phyloP scores from a whole-genome alignment of 2,888 invertebrate genomes.

The Athrips mouffetella region DNA sequence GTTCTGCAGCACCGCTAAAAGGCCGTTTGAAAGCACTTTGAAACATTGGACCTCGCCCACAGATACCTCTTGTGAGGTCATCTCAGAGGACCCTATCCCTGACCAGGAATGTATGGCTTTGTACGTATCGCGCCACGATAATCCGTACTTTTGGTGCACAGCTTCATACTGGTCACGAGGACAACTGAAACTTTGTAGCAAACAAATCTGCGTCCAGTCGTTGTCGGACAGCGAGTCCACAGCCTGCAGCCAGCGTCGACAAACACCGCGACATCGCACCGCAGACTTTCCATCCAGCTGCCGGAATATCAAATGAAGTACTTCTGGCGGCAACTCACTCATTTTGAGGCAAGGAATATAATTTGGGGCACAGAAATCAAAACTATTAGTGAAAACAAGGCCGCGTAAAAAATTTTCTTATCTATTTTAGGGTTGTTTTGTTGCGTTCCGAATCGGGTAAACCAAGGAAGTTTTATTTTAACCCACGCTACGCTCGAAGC shows the following conservation, averaged over 20 bases:
- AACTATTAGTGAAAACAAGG: too few relatives aligned
- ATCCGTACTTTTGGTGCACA: not conserved
- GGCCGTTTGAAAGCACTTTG: not conserved
- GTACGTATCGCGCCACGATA: not conserved
- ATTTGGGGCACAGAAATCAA: too few relatives aligned
- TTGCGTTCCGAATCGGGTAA: too few relatives aligned
- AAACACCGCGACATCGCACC: conserved; percentile 1
- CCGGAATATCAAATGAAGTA: not conserved
- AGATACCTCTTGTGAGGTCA: not conserved
- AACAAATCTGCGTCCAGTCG: not conserved
- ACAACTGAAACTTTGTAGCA: not conserved
- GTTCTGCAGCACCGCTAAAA: conserved; percentile 1
- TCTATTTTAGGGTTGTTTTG: too few relatives aligned
- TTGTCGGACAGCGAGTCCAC: conserved; percentile 2
- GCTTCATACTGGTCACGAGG: too few relatives aligned
- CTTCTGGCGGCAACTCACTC: not conserved
- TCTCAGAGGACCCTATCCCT: not conserved
- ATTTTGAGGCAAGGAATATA: too few relatives aligned
- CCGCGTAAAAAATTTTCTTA: too few relatives aligned
- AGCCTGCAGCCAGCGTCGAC: not conserved
- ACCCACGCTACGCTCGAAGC: too few relatives aligned
- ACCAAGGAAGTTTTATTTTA: too few relatives aligned
- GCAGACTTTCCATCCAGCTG: not conserved
- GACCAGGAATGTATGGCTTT: conserved; percentile 2
- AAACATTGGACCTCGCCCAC: not conserved